phyloP scores from a whole-genome alignment of 2,113 vertebrate species.

The Centrocercus urophasianus region DNA sequence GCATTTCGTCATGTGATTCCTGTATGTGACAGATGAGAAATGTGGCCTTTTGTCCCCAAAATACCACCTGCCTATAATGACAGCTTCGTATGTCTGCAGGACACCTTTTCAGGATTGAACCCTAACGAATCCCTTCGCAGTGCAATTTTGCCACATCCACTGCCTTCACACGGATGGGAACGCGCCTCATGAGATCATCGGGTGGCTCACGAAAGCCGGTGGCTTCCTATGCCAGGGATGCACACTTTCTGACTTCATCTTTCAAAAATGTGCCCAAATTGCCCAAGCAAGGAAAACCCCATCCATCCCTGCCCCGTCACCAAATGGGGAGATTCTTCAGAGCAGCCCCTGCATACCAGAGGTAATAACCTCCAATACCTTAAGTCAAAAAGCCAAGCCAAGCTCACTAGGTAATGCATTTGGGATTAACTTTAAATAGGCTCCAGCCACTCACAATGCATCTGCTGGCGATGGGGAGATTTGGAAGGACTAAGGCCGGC shows the following conservation, averaged over 20 bases:
- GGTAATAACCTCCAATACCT: constrained; percentile 48
- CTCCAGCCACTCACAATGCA: constrained; percentile 31
- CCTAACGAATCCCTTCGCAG: background rate
- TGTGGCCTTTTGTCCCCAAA: background rate
- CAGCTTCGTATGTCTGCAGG: background rate
- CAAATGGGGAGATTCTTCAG: background rate
- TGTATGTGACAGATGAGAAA: background rate
- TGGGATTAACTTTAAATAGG: constrained; percentile 71
- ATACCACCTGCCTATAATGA: background rate
- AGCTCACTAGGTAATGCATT: constrained; percentile 68
- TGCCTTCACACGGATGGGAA: accelerated
- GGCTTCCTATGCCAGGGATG: background rate
- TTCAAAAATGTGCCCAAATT: constrained; percentile 10
- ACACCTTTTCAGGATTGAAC: background rate
- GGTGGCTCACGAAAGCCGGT: background rate
- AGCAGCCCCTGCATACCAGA: constrained; percentile 27
- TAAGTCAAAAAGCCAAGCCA: constrained; percentile 7
- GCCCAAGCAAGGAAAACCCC: background rate
- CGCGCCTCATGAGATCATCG: background rate
- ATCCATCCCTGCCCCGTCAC: background rate
- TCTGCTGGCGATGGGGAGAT: constrained; percentile 32
- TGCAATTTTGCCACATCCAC: accelerated
- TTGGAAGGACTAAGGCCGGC: background rate
- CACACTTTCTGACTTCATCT: constrained; percentile 5
- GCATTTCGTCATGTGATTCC: background rate